Base-by-base conservation (phyloP, 2,113 vertebrate species). In the Pterophyllum scalare region DNA sequence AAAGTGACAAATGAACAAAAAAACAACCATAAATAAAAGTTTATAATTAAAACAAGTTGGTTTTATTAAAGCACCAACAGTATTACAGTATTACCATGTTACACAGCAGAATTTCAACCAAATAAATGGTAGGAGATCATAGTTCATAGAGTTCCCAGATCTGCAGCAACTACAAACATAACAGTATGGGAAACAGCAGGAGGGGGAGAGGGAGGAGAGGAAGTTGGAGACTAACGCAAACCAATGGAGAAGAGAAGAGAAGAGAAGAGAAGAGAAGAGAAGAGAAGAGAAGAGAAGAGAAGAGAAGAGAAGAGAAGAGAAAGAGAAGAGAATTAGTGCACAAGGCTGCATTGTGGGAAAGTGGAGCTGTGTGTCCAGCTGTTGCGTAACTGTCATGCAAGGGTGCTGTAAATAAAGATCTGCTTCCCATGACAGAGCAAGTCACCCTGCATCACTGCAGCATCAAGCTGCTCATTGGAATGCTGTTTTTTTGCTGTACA, bases 371-470 rank as follows among this genome's bases (percentile, higher is more conserved):
- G 61, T 80, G 83, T 83, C 72, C 43, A 60, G 72, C 31, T 52
- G 28, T 70, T 82, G 43, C 14, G 65, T 59, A 90, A 76, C 49
- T 76, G 77, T 75, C 56, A 84, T 86, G 67, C n/a, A 54, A 76
- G 59, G n/a, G 22, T 75, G 58, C 75, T 77, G 77, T 90, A 85
- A 86, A 91, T 89, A 92, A 83, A 90, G 87, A 90, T 86, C 70
- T 79, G 86, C 77, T 88, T 91, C 88, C 80, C 78, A 87, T 92
- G 90, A 90, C 81, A 80, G 57, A 40, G 70, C 60, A 35, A 77
- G 65, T 81, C 81, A 79, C 75, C 84, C 35, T 83, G 76, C 82
- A 61, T 61, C 59, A 58, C 75, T 75, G 72, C 56, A 77, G 31
- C 70, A 76, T 85, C 59, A 59, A 49, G 24, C 57, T 77, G 57